Conservation (phyloP, 2,888 invertebrate species). For the Synergus laeviventris region DNA sequence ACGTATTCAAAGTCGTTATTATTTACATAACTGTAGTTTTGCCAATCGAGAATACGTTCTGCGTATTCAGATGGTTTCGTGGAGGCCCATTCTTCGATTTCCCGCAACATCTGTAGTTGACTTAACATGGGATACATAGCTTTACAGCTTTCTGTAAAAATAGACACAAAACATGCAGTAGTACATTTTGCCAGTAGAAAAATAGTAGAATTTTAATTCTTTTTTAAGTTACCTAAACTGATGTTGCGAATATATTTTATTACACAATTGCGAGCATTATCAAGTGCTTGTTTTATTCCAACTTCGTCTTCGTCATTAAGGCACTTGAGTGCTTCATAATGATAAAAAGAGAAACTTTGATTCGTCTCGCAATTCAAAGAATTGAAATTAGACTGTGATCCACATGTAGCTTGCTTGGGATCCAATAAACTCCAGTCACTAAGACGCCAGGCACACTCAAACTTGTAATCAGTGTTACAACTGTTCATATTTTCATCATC, state of each 20-base stretch:
- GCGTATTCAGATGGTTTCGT: slow-evolving; percentile 57
- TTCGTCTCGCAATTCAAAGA: slow-evolving; percentile 45
- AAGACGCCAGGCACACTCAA: slow-evolving; percentile 87
- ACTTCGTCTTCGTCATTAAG: slow-evolving; percentile 77
- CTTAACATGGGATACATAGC: slow-evolving; percentile 83
- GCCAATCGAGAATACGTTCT: slow-evolving; percentile 80
- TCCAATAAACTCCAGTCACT: slow-evolving; percentile 79
- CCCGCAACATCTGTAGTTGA: slow-evolving; percentile 83
- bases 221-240: slow-evolving; percentile 77
- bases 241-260: slow-evolving; percentile 80
- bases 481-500: slow-evolving; percentile 46
- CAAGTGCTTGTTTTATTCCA: slow-evolving; percentile 78
- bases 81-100: slow-evolving; percentile 81
- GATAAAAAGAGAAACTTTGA: slow-evolving; percentile 76
- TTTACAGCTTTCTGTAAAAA: slow-evolving; percentile 81
- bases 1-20: slow-evolving; percentile 82
- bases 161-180: background rate
- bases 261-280: slow-evolving; percentile 79
- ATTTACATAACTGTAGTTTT: slow-evolving; percentile 78
- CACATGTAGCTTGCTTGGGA: background rate
- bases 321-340: slow-evolving; percentile 78
- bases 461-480: slow-evolving; percentile 77
- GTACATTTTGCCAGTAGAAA: background rate
- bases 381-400: slow-evolving; percentile 3
- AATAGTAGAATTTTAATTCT: background rate